Conservation (phyloP, 2,113 vertebrate species). For the Phoenicopterus ruber region DNA sequence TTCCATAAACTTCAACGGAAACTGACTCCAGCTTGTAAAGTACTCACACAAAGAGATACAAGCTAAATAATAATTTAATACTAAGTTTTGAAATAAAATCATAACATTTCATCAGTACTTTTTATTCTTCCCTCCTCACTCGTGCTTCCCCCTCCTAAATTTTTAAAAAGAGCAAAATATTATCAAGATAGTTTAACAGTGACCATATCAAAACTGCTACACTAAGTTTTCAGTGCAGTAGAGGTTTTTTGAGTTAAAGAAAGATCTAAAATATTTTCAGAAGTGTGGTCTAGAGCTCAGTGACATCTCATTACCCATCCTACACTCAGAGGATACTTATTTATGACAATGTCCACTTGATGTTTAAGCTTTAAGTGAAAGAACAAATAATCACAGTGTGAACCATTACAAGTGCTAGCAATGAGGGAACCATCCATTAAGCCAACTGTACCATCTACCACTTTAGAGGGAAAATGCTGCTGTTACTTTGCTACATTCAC, state of each 20-base stretch:
- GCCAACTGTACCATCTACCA: background rate
- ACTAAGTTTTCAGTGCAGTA: background rate
- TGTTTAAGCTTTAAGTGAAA: background rate
- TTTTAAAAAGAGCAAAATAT: background rate
- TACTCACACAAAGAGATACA: fast-evolving
- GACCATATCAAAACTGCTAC: background rate
- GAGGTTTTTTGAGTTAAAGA: fast-evolving
- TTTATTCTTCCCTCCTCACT: background rate
- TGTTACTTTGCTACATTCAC: background rate
- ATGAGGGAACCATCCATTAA: background rate
- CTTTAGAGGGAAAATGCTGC: background rate
- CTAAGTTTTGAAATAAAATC: background rate
- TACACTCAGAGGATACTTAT: background rate
- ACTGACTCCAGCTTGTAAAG: background rate
- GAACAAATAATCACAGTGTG: background rate
- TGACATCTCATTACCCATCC: background rate
- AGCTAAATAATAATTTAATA: background rate
- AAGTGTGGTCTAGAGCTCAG: background rate
- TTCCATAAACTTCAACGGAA: background rate
- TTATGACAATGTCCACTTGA: background rate
- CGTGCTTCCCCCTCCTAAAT: too few species aligned
- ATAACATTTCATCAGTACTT: background rate
- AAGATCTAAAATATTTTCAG: background rate
- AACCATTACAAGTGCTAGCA: background rate
- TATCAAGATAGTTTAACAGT: background rate